These are phyloP conservation scores for Coptodon bakossiorum DNA, from an alignment of 2,113 vertebrate species.

Conservation along the genomic window DNA sequence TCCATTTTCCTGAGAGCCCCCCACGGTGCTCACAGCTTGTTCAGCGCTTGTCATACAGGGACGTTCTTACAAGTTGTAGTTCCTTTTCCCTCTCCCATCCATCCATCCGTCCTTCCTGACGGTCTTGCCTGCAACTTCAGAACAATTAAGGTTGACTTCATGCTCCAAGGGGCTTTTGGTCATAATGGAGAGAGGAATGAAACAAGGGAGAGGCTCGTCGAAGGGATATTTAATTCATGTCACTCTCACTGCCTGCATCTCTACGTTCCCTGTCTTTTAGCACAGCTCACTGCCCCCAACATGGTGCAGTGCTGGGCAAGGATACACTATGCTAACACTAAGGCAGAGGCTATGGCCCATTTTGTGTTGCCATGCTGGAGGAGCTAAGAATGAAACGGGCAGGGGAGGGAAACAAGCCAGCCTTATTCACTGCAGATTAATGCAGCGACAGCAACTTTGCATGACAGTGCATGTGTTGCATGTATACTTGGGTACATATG, in stretches of 20 bases:
- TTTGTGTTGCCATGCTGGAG: slow-evolving; percentile 36
- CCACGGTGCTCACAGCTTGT: slow-evolving; percentile 31
- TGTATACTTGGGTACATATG: not conserved
- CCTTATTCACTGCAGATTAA: slow-evolving; percentile 28
- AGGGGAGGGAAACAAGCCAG: not conserved
- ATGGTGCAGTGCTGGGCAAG: slow-evolving; percentile 29
- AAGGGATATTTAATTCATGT: slow-evolving; percentile 72
- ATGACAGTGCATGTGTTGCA: not conserved
- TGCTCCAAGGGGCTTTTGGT: slow-evolving; percentile 47
- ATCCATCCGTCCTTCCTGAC: not conserved
- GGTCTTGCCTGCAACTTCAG: slow-evolving; percentile 21
- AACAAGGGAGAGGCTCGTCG: slow-evolving; percentile 54
- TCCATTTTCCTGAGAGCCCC: slow-evolving; percentile 43
- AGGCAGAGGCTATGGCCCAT: not conserved
- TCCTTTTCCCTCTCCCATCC: not conserved
- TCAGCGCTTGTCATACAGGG: slow-evolving; percentile 30
- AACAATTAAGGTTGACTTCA: slow-evolving; percentile 68
- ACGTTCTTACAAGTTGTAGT: not conserved
- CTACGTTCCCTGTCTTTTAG: slow-evolving; percentile 62
- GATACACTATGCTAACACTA: slow-evolving; percentile 9
- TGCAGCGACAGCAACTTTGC: not conserved
- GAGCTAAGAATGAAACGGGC: not conserved
- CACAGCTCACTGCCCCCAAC: slow-evolving; percentile 66
- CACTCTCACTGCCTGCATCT: slow-evolving; percentile 52
- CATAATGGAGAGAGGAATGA: slow-evolving; percentile 57